phyloP scores from a whole-genome alignment of 2,113 vertebrate species.

The Ictalurus punctatus region DNA sequence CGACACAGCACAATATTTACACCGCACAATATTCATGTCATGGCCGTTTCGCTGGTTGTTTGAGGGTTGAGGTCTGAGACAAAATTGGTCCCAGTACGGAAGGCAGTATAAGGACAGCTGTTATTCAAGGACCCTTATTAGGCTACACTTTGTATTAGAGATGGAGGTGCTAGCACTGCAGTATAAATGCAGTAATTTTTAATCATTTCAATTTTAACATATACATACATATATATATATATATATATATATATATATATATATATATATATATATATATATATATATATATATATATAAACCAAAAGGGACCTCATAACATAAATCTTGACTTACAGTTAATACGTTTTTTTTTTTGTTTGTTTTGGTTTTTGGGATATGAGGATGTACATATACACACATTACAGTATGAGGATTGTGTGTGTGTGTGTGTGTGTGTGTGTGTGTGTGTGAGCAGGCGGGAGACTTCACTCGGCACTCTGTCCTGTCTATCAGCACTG shows the following conservation, averaged over 20 bases:
- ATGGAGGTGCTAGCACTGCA: background rate
- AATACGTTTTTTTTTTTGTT: background rate
- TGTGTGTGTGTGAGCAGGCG: constrained; percentile 60
- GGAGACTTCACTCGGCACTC: constrained; percentile 65
- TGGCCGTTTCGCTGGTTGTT: background rate
- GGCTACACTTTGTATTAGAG: background rate
- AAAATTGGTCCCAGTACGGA: background rate
- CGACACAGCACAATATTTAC: background rate
- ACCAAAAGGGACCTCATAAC: background rate
- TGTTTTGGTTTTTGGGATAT: background rate
- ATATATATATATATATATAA: background rate
- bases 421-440: constrained; percentile 14
- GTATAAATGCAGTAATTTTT: background rate
- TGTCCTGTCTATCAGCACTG: constrained; percentile 65
- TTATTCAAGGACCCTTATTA: background rate
- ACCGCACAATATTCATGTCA: background rate
- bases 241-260: no score
- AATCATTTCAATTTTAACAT: background rate
- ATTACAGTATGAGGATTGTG: background rate
- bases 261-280: no score
- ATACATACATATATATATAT: no score
- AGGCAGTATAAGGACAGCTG: background rate
- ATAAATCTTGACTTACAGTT: background rate
- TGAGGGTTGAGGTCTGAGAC: background rate
- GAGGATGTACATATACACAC: background rate